Base-by-base conservation (phyloP, 2,113 vertebrate genomes). In the Myotis brandtii region DNA sequence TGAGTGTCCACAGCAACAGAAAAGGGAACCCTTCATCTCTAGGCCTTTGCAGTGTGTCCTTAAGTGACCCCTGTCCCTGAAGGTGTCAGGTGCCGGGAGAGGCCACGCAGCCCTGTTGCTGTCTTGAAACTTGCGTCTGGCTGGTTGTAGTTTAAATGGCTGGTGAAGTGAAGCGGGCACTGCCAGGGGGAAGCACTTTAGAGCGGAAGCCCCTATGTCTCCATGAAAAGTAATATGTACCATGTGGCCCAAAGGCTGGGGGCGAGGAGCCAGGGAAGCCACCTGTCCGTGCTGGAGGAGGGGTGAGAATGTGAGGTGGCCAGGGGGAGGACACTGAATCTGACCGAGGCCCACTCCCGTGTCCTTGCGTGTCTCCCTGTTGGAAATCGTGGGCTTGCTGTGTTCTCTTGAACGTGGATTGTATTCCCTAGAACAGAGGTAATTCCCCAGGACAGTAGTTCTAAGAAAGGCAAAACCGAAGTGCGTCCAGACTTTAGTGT, bases 1-100 rank as follows among this genome's bases (percentile, higher is more conserved):
- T 13, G 79, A 90, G 86, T 77, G 62, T 91, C 94, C 94, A 59
- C 94, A 70, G 93, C 73, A 83, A 77, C 85, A n/a, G 73, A 89
- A 85, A 81, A 95, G 56, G 90, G 94, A 72, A 20, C 72, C 90
- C 82, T n/a, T 96, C 76, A 48, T 67, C 77, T 67, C 77, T 46
- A 25, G 54, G 86, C 73, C 85, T 94, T 64, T 34, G 69, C 83
- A 10, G 0, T 48, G 40, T 79, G 94, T 97, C 96, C 97, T 96
- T 67, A 96, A 69, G 82, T 95, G 95, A 98, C 89, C 94, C 79
- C 0, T 91, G 96, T 88, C 25, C 81, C 88, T 62, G 62, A n/a
- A 85, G 69, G 85, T 92, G 83, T 72, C 80, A 50, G 93, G 77
- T 85, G 81, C 37, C 59, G 67, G 82, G 89, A 46, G 62, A 43